Conservation (phyloP, 2,888 invertebrate genomes). For the Cryptus armator region DNA sequence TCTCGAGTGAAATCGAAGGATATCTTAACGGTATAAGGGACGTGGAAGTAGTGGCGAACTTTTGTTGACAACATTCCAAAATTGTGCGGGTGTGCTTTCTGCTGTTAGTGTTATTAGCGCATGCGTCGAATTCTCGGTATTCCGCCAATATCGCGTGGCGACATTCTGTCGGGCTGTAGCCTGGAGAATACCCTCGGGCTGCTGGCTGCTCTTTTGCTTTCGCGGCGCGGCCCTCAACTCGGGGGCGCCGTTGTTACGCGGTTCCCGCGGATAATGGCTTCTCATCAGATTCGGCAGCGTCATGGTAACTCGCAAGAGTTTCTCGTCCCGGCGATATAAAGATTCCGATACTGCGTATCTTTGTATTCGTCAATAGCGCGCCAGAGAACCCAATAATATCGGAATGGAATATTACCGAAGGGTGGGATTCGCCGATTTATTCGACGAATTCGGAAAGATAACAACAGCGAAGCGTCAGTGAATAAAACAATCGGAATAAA, state of each 20-base stretch:
- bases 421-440: neutral
- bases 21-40: constrained; percentile 57
- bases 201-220: constrained; percentile 52
- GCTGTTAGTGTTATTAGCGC: constrained; percentile 52
- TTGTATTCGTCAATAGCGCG: neutral
- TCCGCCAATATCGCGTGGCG: constrained; percentile 79
- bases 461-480: constrained; percentile 4
- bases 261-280: neutral
- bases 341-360: neutral
- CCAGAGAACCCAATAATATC: neutral
- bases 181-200: constrained; percentile 57
- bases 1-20: constrained; percentile 21
- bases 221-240: constrained; percentile 36
- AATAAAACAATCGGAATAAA: neutral
- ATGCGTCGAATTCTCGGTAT: constrained; percentile 64
- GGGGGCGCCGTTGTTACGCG: neutral
- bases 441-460: constrained; percentile 10
- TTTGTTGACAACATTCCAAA: constrained; percentile 81
- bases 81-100: constrained; percentile 68
- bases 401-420: constrained; percentile 20
- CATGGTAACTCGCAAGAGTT: neutral
- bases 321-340: neutral
- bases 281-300: constrained; percentile 16
- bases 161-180: constrained; percentile 75
- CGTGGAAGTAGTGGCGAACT: constrained; percentile 57